Conservation (phyloP, 2,888 invertebrate species). For the Drosophila acutilabella region DNA sequence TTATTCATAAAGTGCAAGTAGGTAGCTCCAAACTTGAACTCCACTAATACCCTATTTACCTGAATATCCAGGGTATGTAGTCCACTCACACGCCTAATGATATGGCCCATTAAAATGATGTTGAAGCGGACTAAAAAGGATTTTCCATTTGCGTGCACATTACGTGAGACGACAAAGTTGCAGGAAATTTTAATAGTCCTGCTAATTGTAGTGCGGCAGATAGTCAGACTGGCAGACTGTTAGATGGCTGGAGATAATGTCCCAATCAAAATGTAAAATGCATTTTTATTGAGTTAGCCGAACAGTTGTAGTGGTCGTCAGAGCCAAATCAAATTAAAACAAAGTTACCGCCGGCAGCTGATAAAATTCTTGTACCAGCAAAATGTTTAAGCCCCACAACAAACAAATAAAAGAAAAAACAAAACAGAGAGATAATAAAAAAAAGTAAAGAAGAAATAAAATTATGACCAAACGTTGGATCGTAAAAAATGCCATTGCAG, state of each 20-base stretch:
- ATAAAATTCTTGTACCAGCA: conserved; percentile 38
- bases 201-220: conserved; percentile 49
- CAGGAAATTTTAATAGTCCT: conserved; percentile 41
- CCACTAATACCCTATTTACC: too few species aligned
- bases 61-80: conserved; percentile 8
- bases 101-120: conserved; percentile 45
- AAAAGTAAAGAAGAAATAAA: conserved; percentile 35
- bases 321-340: conserved; percentile 62
- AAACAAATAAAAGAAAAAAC: conserved; percentile 19
- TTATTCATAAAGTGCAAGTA: background rate
- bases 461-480: conserved; percentile 59
- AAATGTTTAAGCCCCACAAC: conserved; percentile 32
- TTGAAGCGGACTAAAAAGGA: conserved; percentile 33
- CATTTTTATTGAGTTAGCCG: conserved; percentile 70
- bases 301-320: conserved; percentile 46
- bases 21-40: too few species aligned
- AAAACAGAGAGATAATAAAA: conserved; percentile 3
- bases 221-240: conserved; percentile 14
- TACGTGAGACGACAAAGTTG: conserved; percentile 50
- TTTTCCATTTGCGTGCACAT: conserved; percentile 41
- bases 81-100: conserved; percentile 34
- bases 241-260: conserved; percentile 49
- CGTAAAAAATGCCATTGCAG: conserved; percentile 73
- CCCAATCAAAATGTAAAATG: conserved; percentile 71
- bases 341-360: conserved; percentile 51